Conservation (phyloP, 2,113 vertebrate species). For the Clarias gariepinus region DNA sequence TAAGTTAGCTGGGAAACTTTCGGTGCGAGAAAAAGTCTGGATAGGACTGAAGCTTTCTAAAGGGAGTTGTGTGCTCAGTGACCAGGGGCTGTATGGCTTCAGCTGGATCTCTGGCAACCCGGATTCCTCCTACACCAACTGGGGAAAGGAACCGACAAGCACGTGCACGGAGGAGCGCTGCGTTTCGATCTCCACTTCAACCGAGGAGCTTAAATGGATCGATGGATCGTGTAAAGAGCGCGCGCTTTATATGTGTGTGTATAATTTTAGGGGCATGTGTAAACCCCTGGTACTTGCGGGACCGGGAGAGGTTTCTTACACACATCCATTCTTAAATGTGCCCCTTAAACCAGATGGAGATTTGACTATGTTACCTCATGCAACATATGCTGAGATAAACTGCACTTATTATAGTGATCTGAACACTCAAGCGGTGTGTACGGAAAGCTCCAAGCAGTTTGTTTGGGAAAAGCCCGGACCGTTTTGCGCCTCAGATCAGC, state of each 20-base stretch:
- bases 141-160: slow-evolving; percentile 62
- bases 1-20: slow-evolving; percentile 26
- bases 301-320: slow-evolving; percentile 62
- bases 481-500: slow-evolving; percentile 57
- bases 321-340: slow-evolving; percentile 56
- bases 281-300: slow-evolving; percentile 59
- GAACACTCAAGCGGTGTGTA: slow-evolving; percentile 17
- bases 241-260: slow-evolving; percentile 66
- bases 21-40: slow-evolving; percentile 54
- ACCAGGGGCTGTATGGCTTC: slow-evolving; percentile 64
- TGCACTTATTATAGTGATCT: slow-evolving; percentile 41
- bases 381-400: slow-evolving; percentile 59
- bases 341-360: slow-evolving; percentile 35
- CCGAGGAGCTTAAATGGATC: slow-evolving; percentile 60
- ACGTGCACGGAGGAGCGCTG: slow-evolving; percentile 72
- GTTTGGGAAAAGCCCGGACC: slow-evolving; percentile 62
- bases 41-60: slow-evolving; percentile 68
- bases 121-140: slow-evolving; percentile 67
- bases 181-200: slow-evolving; percentile 52
- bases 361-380: slow-evolving; percentile 61
- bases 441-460: neutral
- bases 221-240: slow-evolving; percentile 54
- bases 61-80: slow-evolving; percentile 44
- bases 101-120: slow-evolving; percentile 63
- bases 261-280: slow-evolving; percentile 73